Percentiles rank a stretch among this genome's conserved stretches.
Conservation (phyloP, 2,113 vertebrate genomes). For the Lepisosteus osseus region DNA sequence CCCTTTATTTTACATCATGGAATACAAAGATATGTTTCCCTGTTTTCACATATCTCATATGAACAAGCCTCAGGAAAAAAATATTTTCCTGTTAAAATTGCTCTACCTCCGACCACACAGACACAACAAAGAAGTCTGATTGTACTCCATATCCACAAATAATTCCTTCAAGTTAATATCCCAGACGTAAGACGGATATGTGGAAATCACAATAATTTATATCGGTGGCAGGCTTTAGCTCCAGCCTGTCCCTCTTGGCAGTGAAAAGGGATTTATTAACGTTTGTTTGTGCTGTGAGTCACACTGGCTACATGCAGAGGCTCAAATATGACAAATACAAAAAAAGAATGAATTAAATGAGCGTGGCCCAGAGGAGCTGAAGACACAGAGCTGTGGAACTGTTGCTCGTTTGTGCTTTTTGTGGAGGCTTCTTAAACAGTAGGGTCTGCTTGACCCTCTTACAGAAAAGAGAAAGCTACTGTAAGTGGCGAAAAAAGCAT, state of each 20-base stretch:
- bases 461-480: too few species aligned
- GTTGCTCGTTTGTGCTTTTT: not conserved
- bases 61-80: too few species aligned
- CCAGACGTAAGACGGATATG: slow-evolving; percentile 3
- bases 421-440: slow-evolving; percentile 7
- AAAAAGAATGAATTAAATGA: not conserved
- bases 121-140: not conserved
- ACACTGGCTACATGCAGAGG: not conserved
- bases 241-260: not conserved
- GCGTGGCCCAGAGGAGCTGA: not conserved
- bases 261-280: slow-evolving; percentile 7
- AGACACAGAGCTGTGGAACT: not conserved
- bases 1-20: too few species aligned
- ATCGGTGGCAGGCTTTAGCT: slow-evolving; percentile 8
- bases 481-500: too few species aligned
- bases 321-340: not conserved
- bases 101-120: not conserved
- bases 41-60: too few species aligned
- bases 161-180: not conserved
- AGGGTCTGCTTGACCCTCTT: slow-evolving; percentile 17
- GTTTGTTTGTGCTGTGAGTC: slow-evolving; percentile 10
- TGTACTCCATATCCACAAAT: not conserved
- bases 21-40: too few species aligned
- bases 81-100: too few species aligned
- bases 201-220: slow-evolving; percentile 16